Percentiles rank a stretch among this genome's conserved stretches.
phyloP scores from a whole-genome alignment of 2,888 invertebrate genomes.

The Andrena chrysosceles region DNA sequence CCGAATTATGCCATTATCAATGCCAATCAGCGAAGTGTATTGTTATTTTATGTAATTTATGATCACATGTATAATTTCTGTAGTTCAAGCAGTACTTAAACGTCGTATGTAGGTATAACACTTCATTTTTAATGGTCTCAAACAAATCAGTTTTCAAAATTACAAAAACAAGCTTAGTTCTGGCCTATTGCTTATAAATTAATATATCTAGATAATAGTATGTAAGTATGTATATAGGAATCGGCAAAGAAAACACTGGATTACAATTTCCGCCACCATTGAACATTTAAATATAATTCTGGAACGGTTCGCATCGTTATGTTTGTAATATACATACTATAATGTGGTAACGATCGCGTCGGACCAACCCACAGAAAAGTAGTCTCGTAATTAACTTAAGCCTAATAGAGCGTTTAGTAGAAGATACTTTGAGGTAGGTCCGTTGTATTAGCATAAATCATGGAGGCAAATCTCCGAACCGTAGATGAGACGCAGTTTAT shows the following conservation, averaged over 20 bases:
- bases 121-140: too few species aligned
- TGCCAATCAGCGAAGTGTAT: too few species aligned
- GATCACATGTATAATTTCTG: too few species aligned
- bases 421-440: conserved; percentile 73
- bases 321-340: conserved; percentile 71
- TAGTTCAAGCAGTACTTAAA: too few species aligned
- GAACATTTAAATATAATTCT: conserved; percentile 51
- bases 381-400: conserved; percentile 79
- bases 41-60: too few species aligned
- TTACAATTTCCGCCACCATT: background rate
- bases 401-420: conserved; percentile 80
- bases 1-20: too few species aligned
- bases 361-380: conserved; percentile 66
- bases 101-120: too few species aligned
- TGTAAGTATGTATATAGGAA: too few species aligned
- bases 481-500: conserved; percentile 70
- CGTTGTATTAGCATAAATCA: conserved; percentile 80
- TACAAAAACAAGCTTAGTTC: too few species aligned
- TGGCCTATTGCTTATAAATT: too few species aligned
- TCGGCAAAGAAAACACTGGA: too few species aligned
- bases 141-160: background rate
- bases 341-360: conserved; percentile 71
- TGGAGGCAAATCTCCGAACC: conserved; percentile 68
- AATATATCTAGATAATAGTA: too few species aligned
- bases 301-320: conserved; percentile 58